Base-by-base conservation (phyloP, 2,797 vertebrate genomes). In the Meriones psammophilus region DNA sequence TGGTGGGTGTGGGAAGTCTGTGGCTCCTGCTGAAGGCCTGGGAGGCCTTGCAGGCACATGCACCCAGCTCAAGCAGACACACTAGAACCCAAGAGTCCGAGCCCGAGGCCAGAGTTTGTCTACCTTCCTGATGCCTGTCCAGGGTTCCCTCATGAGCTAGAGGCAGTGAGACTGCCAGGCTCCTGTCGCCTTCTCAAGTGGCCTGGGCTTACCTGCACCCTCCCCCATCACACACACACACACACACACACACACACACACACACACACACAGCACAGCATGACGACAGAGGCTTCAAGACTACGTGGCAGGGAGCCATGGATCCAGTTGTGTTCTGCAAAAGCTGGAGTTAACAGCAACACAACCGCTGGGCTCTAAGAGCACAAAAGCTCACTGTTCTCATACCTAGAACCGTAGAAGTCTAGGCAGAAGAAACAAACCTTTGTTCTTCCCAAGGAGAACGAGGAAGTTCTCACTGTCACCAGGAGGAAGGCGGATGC, bases 261-360 rank as follows among this genome's bases (percentile, higher is more conserved):
- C 42, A 42, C 42, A 42, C 50, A 50, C 50, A 50, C 50, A 54
- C 18, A 78, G 26, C 28, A 66, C 28, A 28, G 20, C 26, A 24
- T 0, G 20, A 46, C 36, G 58, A 8, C 15, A 36, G 64, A 92
- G 39, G 77, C 76, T 13, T 30, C 14, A 12, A 0, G 2, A 17
- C n/a, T n/a, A 54, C 0, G 2, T 5, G 3, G 46, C 95, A 80
- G 13, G 74, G 56, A 73, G 36, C 68, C 66, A 13, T 1, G 0
- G 4, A 5, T 5, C 62, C 30, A 0, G 0, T 50, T 33, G 10
- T 4, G 28, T 2, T 14, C 56, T 0, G 0, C 3, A 54, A 39
- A 85, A 33, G 33, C 58, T 22, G 2, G 79, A 50, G 8, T 14
- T 33, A 24, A 33, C 6, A 74, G 76, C 81, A 78, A 90, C 5